Evolutionary conservation across 2,113 vertebrate species (phyloP).

Genomic region (Anhinga anhinga): DNA sequence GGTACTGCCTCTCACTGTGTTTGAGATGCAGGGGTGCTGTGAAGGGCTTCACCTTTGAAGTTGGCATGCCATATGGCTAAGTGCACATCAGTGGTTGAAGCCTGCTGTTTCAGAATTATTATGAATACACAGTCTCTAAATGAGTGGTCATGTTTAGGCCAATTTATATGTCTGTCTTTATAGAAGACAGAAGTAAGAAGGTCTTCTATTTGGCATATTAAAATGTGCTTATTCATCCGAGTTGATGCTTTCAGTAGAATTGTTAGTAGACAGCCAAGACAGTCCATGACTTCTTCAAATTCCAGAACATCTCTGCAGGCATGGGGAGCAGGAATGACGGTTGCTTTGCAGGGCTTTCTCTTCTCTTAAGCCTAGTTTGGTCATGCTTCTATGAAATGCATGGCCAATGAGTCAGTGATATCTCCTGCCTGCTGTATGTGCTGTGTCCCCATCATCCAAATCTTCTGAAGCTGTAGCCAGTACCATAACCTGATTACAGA

Average conservation of each 20-base stretch:
- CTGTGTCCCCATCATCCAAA: not conserved
- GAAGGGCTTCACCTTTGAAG: not conserved
- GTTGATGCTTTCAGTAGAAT: not conserved
- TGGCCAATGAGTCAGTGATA: not conserved
- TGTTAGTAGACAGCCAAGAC: not conserved
- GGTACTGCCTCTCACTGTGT: accelerated
- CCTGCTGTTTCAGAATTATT: not conserved
- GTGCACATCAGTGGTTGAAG: not conserved
- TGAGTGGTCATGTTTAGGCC: not conserved
- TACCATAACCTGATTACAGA: not conserved
- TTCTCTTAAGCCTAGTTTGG: not conserved
- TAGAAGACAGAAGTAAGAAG: not conserved
- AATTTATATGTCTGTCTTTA: constrained; percentile 31
- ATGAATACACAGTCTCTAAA: not conserved
- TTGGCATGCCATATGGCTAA: not conserved
- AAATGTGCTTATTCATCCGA: not conserved
- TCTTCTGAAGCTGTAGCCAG: not conserved
- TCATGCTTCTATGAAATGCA: not conserved
- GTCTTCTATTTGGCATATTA: not conserved
- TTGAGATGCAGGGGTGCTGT: not conserved
- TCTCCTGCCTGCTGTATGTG: not conserved
- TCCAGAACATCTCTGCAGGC: not conserved
- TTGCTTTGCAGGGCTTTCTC: not conserved
- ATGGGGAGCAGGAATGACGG: not conserved
- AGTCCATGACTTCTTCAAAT: not conserved